Conservation (phyloP, 53 echinoderm and acorn worm genomes). For the Temnopleurus reevesii region DNA sequence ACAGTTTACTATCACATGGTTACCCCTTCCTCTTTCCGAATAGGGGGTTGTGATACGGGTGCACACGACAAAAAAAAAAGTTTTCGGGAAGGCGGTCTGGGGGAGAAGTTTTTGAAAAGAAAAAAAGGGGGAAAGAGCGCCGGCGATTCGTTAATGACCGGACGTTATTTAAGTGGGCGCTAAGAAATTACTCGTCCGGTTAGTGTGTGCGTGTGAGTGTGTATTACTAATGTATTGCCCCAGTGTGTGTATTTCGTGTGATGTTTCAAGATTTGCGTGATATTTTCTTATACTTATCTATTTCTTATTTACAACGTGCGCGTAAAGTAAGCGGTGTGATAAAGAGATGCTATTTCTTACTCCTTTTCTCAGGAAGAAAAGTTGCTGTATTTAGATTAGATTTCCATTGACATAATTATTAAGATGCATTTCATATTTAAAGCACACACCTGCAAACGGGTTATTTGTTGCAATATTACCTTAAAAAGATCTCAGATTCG, state of each 20-base stretch:
- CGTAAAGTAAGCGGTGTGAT: background rate
- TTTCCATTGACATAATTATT: no score
- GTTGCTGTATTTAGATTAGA: no score
- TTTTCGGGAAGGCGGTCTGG: background rate
- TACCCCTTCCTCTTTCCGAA: background rate
- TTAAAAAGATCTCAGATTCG: no score
- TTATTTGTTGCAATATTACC: no score
- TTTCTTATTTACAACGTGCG: background rate
- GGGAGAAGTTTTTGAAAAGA: constrained; percentile 32
- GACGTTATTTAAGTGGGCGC: constrained; percentile 50
- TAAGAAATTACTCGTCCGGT: constrained; percentile 35
- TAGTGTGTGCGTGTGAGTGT: background rate
- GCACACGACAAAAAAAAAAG: constrained; percentile 39
- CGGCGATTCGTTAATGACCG: constrained; percentile 38
- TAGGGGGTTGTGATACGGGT: background rate
- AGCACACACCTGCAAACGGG: no score
- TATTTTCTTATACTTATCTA: background rate
- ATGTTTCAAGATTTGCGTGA: background rate
- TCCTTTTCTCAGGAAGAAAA: background rate
- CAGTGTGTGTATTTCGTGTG: background rate
- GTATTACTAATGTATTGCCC: no score
- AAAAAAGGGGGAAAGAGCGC: background rate
- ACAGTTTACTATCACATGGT: background rate
- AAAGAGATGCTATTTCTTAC: background rate
- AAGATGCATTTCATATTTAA: no score